Base-by-base conservation (phyloP, 2,888 invertebrate genomes). In the Spilosoma lubricipeda region DNA sequence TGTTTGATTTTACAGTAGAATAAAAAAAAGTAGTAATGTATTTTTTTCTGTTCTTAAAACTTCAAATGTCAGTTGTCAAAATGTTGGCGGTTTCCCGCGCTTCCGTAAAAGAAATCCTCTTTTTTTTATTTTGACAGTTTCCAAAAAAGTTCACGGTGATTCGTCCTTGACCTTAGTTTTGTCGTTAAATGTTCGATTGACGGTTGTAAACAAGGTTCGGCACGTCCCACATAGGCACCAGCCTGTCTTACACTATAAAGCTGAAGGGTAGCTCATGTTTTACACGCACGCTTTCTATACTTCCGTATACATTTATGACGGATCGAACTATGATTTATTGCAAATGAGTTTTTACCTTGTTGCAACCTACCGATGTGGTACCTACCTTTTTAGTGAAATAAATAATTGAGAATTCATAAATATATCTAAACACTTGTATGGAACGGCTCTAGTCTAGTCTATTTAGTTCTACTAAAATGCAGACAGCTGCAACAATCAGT, bases 141-240 rank as follows among this genome's bases (percentile, higher is more conserved):
- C 13, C 33, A 73, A 71, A 77, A 52, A 65, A 72, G 63, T 69
- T 68, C 66, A 73, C 45, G 66, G 69, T 75, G 64, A 63, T 64
- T 45, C 71, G 74, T 48, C 84, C 84, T 80, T 85, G 84, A 80
- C 80, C 84, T 82, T 71, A 39, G 72, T 79, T 80, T 71, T 30
- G 71, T 66, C 56, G 71, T 83, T 78, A 84, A 83, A 80, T 30
- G 77, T 74, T 79, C 74, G 79, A 73, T 73, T 79, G 70, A 33
- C 64, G 63, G 79, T 80, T 80, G 84, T 85, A 85, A 84, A 84
- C 83, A 84, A 78, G 78, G 79, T 67, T 75, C 74, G 70, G 74
- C 69, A 65, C 70, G 59, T 63, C 69, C 73, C 69, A 77, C 71
- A 77, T 76, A 73, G 77, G 71, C 77, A 77, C 76, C 59, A 70